A percentile compares a stretch with the other conserved stretches of the same genome.
phyloP scores from a whole-genome alignment of 2,888 invertebrate genomes.

The Tinea trinotella region DNA sequence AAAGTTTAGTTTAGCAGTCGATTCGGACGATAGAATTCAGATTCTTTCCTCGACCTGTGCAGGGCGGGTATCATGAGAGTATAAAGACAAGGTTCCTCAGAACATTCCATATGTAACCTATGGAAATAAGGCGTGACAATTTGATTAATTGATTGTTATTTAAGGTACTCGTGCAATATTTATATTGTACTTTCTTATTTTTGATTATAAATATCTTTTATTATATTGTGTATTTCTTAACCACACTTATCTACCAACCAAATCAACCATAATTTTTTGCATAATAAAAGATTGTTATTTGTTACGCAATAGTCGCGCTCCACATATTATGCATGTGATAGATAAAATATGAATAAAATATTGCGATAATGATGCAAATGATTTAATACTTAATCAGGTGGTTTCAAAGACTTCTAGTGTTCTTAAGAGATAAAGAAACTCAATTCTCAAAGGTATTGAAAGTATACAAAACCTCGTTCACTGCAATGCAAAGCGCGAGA shows the following conservation, averaged over 20 bases:
- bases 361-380: not conserved
- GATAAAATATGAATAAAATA: not conserved
- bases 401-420: not conserved
- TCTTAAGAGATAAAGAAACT: not conserved
- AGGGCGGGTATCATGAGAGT: too few relatives aligned
- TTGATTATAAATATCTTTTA: too few relatives aligned
- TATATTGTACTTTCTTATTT: too few relatives aligned
- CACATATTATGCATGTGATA: not conserved
- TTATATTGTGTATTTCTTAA: too few relatives aligned
- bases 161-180: too few relatives aligned
- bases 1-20: too few relatives aligned
- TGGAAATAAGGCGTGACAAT: too few relatives aligned
- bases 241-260: not conserved
- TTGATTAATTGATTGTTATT: too few relatives aligned
- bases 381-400: not conserved
- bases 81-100: too few relatives aligned
- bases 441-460: constrained; percentile 4
- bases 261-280: not conserved
- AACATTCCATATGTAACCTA: too few relatives aligned
- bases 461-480: not conserved
- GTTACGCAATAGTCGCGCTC: not conserved
- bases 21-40: too few relatives aligned
- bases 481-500: not conserved
- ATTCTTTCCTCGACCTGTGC: too few relatives aligned
- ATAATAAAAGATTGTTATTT: not conserved